Conservation (phyloP, 2,113 vertebrate genomes). For the Fukomys damarensis region DNA sequence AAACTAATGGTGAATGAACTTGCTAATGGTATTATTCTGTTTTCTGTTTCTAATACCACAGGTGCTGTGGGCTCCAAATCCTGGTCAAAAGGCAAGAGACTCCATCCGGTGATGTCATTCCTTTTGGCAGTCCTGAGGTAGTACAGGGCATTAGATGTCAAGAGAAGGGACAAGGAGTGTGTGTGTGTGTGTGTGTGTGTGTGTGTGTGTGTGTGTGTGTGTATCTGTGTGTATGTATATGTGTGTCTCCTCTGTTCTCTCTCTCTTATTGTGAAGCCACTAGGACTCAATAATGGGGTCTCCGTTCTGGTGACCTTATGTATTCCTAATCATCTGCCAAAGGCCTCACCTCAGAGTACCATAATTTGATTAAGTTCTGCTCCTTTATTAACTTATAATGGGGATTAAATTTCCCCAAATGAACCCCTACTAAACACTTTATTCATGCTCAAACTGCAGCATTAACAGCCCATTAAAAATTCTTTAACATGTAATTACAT, state of each 20-base stretch:
- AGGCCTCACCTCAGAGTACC: not conserved
- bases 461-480: not conserved
- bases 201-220: not conserved
- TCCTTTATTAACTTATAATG: not conserved
- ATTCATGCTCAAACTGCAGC: not conserved
- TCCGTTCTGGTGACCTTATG: not conserved
- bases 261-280: not conserved
- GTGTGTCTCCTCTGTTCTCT: not conserved
- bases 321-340: not conserved
- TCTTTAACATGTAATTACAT: not conserved
- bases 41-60: not conserved
- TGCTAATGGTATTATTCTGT: not conserved
- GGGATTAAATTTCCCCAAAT: not conserved
- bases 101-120: not conserved
- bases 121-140: not conserved
- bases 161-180: not conserved
- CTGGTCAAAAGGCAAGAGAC: not conserved
- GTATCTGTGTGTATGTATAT: not conserved
- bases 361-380: not conserved
- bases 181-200: too few species aligned
- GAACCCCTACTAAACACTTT: not conserved
- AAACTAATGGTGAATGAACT: not conserved
- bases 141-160: not conserved
- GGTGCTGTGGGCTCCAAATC: not conserved
- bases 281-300: not conserved